Base-by-base conservation (phyloP, 2,113 vertebrate species). In the Pampusana beccarii region DNA sequence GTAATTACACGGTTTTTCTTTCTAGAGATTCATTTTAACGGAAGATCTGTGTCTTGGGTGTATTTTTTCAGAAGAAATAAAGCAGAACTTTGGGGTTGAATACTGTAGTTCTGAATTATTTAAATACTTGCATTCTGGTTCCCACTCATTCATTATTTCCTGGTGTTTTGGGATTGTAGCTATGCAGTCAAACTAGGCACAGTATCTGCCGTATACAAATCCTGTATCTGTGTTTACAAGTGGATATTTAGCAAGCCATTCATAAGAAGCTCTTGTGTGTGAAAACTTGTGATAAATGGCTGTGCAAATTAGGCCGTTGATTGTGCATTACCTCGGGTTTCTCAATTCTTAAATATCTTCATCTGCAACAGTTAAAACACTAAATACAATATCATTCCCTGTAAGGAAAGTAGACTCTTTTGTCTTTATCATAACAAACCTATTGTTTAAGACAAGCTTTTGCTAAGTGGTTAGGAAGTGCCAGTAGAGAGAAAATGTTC, bases 401-500 rank as follows among this genome's bases (percentile, higher is more conserved):
- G 8, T 82, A 75, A 50, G 77, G 71, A 87, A 10, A 1, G 5
- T 25, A 13, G 57, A 34, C 48, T 67, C 13, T 83, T 92, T 74
- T 42, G 40, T 79, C 48, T 86, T 96, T 94, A 92, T 96, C 88
- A 25, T 86, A 94, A 88, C 78, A 95, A 91, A 94, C 9, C 44
- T 56, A 84, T 95, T 93, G 91, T 93, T 96, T 80, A 83, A 93
- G 94, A 86, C 80, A 93, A 95, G 94, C 86, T 96, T 95, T 95
- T 92, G 67, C 86, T 79, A 93, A 93, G 93, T 94, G 91, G 72
- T 96, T 72, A 23, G 50, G 78, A 93, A 95, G 78, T 92, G 86
- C 3, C 57, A 84, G 90, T 19, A 58, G 75, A 80, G 64, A 74
- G 87, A 90, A 75, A 83, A 82, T 19, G 67, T 77, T 80, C 80